These are phyloP conservation scores for Yponomeuta cagnagella DNA, from an alignment of 2,888 invertebrate species.

Conservation along the genomic window DNA sequence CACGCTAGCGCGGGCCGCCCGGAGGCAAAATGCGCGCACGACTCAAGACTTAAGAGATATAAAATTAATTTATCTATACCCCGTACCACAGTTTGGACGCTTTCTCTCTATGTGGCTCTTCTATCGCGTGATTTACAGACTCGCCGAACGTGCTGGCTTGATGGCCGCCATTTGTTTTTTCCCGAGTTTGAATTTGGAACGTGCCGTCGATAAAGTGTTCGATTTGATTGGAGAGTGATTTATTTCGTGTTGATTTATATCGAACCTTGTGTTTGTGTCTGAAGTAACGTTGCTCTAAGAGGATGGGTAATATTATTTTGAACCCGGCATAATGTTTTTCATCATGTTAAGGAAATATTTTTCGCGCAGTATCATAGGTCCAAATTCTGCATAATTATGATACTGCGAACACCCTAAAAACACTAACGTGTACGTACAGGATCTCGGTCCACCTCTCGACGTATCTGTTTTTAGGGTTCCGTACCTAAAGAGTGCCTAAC, in stretches of 20 bases:
- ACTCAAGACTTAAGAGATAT: constrained; percentile 54
- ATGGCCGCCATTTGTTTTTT: constrained; percentile 23
- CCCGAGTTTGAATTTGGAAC: constrained; percentile 29
- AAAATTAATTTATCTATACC: constrained; percentile 74
- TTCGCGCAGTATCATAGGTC: too few species aligned
- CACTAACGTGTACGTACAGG: too few species aligned
- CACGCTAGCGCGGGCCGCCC: constrained; percentile 60
- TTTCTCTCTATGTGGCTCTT: constrained; percentile 24
- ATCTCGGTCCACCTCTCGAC: too few species aligned
- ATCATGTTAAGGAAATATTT: too few species aligned
- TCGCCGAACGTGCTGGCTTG: constrained; percentile 40
- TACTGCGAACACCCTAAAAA: too few species aligned
- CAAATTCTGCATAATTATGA: too few species aligned
- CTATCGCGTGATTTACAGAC: constrained; percentile 49
- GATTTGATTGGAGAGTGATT: constrained; percentile 10
- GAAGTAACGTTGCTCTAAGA: neutral
- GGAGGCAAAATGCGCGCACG: constrained; percentile 63
- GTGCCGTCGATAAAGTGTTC: constrained; percentile 14
- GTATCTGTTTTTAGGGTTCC: too few species aligned
- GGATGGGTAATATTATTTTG: neutral
- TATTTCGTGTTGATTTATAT: neutral
- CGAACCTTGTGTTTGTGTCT: neutral
- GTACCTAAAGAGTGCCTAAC: too few species aligned
- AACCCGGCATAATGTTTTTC: too few species aligned
- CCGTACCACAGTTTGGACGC: neutral